Evolutionary conservation across 2,888 invertebrate species (phyloP).

Genomic region (Dysmachus trigonus): DNA sequence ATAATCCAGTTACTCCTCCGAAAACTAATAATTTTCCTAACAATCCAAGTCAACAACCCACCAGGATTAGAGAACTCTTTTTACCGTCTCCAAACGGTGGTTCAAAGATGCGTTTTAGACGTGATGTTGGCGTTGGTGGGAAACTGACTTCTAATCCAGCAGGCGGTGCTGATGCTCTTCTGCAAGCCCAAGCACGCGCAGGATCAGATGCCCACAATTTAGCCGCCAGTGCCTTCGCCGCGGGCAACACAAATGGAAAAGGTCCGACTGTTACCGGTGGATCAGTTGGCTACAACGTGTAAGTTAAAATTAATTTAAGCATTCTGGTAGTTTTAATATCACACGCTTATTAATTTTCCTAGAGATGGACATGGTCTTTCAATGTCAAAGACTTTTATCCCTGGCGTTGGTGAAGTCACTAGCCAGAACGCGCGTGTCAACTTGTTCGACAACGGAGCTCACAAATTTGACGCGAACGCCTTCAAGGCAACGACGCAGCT

Average conservation of each 20-base stretch:
- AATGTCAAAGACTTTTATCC: conserved; percentile 54
- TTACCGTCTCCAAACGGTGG: no score
- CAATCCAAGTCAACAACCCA: no score
- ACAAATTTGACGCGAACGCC: conserved; percentile 54
- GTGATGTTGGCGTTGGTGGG: conserved; percentile 6
- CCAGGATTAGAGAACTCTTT: no score
- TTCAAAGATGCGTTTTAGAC: background rate
- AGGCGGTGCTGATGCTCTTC: background rate
- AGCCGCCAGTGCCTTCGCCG: conserved; percentile 9
- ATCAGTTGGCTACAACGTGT: conserved; percentile 37
- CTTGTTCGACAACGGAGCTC: conserved; percentile 52
- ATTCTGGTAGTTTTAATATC: no score
- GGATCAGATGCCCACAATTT: conserved; percentile 39
- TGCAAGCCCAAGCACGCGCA: background rate
- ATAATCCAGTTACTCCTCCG: no score
- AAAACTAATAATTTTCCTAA: no score
- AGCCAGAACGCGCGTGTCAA: conserved; percentile 53
- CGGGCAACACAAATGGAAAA: conserved; percentile 31
- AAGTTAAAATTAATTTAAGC: background rate
- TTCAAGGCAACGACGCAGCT: conserved; percentile 55
- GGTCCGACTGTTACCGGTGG: conserved; percentile 9
- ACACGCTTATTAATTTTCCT: background rate
- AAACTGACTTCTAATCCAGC: conserved; percentile 40
- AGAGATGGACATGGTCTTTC: conserved; percentile 57
- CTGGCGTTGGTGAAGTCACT: conserved; percentile 51